A percentile compares a stretch with the other conserved stretches of the same genome.
Conservation (phyloP, 1,140 invertebrate genomes). For the Pteromalus puparum region DNA sequence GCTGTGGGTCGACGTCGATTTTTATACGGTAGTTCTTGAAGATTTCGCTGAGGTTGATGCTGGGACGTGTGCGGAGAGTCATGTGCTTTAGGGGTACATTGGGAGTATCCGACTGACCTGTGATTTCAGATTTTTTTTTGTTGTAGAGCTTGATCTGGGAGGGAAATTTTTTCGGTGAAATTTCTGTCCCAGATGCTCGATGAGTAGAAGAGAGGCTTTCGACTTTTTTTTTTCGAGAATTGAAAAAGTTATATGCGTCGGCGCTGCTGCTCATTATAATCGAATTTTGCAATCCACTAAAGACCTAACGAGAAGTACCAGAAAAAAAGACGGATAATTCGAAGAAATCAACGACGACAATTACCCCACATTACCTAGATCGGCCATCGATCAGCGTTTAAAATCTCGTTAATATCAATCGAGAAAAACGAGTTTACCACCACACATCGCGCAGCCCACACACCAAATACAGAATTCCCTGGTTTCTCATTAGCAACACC, state of each 20-base stretch:
- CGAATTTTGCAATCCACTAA: too few species aligned
- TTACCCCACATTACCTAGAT: background rate
- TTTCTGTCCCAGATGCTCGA: background rate
- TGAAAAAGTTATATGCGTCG: background rate
- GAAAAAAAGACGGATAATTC: background rate
- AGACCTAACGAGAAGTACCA: background rate
- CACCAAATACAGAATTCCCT: background rate
- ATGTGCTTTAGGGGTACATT: slow-evolving; percentile 21
- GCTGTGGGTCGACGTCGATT: background rate
- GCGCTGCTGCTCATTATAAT: background rate
- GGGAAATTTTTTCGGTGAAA: background rate
- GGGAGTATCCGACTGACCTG: slow-evolving; percentile 43
- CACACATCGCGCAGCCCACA: background rate
- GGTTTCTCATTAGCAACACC: background rate
- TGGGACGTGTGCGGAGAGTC: background rate
- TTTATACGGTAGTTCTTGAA: background rate
- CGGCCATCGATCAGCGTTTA: background rate
- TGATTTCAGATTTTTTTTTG: background rate
- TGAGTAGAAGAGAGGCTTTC: background rate
- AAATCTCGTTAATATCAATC: slow-evolving; percentile 6
- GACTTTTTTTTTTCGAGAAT: background rate
- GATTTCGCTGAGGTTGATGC: background rate
- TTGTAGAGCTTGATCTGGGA: background rate
- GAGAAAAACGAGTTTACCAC: background rate
- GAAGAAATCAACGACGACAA: background rate